Conservation (phyloP, 2,113 vertebrate genomes). For the Chinchilla lanigera region DNA sequence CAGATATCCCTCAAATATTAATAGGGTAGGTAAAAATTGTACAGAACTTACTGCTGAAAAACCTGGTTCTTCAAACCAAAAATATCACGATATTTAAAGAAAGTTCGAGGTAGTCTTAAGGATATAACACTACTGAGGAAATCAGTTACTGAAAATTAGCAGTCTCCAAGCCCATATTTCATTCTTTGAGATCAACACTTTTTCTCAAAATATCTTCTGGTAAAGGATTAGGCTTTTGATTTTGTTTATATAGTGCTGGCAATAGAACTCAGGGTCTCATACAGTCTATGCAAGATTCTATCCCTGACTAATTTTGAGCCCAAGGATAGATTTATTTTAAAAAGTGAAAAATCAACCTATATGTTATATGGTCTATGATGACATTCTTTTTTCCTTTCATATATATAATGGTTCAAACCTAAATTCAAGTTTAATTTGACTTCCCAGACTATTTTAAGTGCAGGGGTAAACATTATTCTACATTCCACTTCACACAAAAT, state of each 20-base stretch:
- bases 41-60: background rate
- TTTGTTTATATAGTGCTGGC: background rate
- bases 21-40: background rate
- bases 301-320: background rate
- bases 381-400: background rate
- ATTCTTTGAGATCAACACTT: background rate
- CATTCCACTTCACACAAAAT: background rate
- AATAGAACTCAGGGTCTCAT: background rate
- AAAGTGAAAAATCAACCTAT: background rate
- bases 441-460: background rate
- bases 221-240: background rate
- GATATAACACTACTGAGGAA: background rate
- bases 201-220: background rate
- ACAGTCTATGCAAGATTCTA: background rate
- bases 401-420: background rate
- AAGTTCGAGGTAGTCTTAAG: background rate
- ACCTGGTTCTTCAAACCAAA: background rate
- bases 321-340: background rate
- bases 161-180: background rate
- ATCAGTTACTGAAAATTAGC: background rate
- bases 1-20: background rate
- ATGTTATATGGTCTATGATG: background rate
- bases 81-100: background rate
- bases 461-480: background rate
- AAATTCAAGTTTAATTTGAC: slow-evolving; percentile 21